Percentiles rank a stretch among this genome's conserved stretches.
Evolutionary conservation across 2,113 vertebrate species (phyloP).

Genomic region (Sterrhoptilus dennistouni): DNA sequence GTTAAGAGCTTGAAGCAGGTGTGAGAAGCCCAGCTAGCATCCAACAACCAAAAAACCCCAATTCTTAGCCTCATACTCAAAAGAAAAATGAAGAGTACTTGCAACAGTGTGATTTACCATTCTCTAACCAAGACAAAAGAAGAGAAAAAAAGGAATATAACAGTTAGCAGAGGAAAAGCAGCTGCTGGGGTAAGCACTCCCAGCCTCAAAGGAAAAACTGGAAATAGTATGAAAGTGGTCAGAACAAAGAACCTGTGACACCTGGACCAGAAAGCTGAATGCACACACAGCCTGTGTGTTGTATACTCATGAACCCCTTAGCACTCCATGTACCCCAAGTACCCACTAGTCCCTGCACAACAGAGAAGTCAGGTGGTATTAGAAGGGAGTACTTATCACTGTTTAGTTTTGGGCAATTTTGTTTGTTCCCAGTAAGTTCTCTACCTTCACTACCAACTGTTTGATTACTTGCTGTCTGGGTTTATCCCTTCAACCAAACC

Average conservation of each 20-base stretch:
- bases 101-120: not conserved
- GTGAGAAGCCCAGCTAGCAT: not conserved
- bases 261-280: not conserved
- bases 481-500: not conserved
- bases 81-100: not conserved
- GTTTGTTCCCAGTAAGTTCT: not conserved
- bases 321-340: not conserved
- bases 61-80: not conserved
- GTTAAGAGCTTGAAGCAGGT: not conserved
- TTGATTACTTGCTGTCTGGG: not conserved
- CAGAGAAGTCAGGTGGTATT: not conserved
- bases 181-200: not conserved
- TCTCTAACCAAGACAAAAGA: not conserved
- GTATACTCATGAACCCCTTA: no score
- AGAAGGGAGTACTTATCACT: not conserved
- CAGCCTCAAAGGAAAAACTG: not conserved
- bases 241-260: not conserved
- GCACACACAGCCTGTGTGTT: fast-evolving
- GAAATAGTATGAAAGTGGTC: not conserved
- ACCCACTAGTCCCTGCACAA: not conserved
- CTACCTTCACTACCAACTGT: not conserved
- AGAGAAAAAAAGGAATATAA: not conserved
- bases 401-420: not conserved
- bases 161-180: not conserved
- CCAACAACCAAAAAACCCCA: not conserved